A percentile compares a stretch with the other conserved stretches of the same genome.
These are phyloP conservation scores for Hypomecis atomaria DNA, from an alignment of 2,888 invertebrate genomes.

Conservation along the genomic window DNA sequence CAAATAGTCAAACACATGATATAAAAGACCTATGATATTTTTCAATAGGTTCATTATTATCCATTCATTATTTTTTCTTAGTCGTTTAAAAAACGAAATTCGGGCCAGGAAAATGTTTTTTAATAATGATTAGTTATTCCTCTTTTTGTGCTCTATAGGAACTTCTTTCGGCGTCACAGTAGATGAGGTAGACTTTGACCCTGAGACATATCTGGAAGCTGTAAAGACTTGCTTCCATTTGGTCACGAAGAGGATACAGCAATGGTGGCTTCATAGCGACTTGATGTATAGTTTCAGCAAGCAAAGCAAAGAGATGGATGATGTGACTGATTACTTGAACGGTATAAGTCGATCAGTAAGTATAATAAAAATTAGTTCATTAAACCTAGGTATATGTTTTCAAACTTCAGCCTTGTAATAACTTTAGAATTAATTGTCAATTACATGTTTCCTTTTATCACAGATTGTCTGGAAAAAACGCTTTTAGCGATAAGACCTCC, in stretches of 20 bases:
- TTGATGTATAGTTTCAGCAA: conserved; percentile 27
- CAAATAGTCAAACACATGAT: too few relatives aligned
- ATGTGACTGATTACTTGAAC: conserved; percentile 21
- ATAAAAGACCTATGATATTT: too few relatives aligned
- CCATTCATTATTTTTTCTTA: too few relatives aligned
- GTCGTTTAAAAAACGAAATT: too few relatives aligned
- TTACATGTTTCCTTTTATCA: too few relatives aligned
- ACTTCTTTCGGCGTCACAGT: conserved; percentile 32
- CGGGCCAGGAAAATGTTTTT: conserved; percentile 17
- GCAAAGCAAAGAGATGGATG: conserved; percentile 32
- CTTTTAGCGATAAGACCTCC: too few relatives aligned
- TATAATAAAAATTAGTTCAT: background rate
- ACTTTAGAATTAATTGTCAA: too few relatives aligned
- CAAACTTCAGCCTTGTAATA: background rate
- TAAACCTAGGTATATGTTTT: background rate
- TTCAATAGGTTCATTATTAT: too few relatives aligned
- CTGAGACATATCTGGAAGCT: conserved; percentile 21
- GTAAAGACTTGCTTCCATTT: conserved; percentile 23
- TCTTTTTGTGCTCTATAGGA: conserved; percentile 23
- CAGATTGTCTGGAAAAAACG: too few relatives aligned
- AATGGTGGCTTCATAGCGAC: conserved; percentile 32
- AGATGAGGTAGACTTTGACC: conserved; percentile 21
- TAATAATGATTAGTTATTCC: background rate
- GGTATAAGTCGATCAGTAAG: conserved; percentile 25
- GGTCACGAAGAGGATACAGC: conserved; percentile 28